phyloP scores from a whole-genome alignment of 2,797 vertebrate genomes.

The Eremophila alpestris region DNA sequence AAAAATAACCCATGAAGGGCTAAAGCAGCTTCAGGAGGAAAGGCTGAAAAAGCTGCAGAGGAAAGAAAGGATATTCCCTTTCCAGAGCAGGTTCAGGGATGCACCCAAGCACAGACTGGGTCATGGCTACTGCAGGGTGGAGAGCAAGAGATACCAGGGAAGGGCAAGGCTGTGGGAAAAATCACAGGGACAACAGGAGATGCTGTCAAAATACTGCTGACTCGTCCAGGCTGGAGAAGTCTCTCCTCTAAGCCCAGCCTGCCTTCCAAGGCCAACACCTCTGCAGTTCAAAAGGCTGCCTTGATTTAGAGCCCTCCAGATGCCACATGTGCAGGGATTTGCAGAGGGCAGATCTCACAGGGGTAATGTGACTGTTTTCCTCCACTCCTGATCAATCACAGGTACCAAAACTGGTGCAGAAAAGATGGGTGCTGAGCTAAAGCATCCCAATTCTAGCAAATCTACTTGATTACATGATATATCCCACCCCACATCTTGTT shows the following conservation, averaged over 20 bases:
- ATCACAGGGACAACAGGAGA: neutral
- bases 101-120: accelerated
- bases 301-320: neutral
- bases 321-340: neutral
- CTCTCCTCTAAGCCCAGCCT: neutral
- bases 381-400: neutral
- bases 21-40: neutral
- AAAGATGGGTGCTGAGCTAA: neutral
- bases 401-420: neutral
- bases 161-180: neutral
- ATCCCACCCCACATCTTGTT: neutral
- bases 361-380: neutral
- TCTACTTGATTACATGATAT: neutral
- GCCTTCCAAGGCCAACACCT: neutral
- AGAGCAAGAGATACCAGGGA: neutral
- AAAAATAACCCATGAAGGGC: neutral
- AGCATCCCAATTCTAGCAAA: neutral
- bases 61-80: neutral
- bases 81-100: neutral
- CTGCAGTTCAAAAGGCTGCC: neutral
- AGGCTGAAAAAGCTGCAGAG: neutral
- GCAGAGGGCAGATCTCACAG: neutral
- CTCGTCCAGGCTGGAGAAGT: neutral
- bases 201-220: neutral
- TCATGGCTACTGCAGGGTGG: neutral